Base-by-base conservation (phyloP, 2,888 invertebrate species). In the Eutolmus rufibarbis region DNA sequence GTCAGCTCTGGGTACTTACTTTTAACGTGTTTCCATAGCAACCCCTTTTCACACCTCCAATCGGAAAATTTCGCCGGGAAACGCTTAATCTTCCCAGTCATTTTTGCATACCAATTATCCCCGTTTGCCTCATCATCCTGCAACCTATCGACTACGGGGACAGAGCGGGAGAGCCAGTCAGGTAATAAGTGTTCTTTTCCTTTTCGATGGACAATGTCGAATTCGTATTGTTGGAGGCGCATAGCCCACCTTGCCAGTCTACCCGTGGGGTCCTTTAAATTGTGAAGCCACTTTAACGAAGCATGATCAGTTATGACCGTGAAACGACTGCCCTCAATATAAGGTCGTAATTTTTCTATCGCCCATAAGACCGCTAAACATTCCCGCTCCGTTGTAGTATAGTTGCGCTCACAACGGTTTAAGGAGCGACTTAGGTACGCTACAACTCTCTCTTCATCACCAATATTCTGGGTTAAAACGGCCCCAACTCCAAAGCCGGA, bases 301-400 rank as follows among this genome's bases (percentile, higher is more conserved):
- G 14, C 46, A n/a, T n/a, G n/a, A 14, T 46, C 82, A 1, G 88
- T 88, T 7, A 88, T 34, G 3, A 89, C 87, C 0, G 81, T 88
- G 31, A 89, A 89, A 31, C 31, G 23, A 12, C 40, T 51, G 14
- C 89, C 89, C 14, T 88, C 87, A 5, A 89, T 16, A 14, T 88
- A 89, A 1, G 86, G 77, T 19, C 88, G 5, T 9, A 89, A 87
- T 23, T 89, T 88, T 23, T 88, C 88, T 1, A 88, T 43, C 0
- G 88, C 82, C 82, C 87, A 87, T 3, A 89, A 14, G 9, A 89
- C 87, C 0, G 88, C 88, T 16, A 88, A 74, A 16, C 81, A 88
- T 51, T 88, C 89, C 31, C 87, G 31, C 57, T 88, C 89, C 0
- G 74, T 74, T 4, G 74, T 74, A 9, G 74, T 16, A 74, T 74